Evolutionary conservation across 2,113 vertebrate genomes (phyloP).

Genomic region (Saccopteryx bilineata): DNA sequence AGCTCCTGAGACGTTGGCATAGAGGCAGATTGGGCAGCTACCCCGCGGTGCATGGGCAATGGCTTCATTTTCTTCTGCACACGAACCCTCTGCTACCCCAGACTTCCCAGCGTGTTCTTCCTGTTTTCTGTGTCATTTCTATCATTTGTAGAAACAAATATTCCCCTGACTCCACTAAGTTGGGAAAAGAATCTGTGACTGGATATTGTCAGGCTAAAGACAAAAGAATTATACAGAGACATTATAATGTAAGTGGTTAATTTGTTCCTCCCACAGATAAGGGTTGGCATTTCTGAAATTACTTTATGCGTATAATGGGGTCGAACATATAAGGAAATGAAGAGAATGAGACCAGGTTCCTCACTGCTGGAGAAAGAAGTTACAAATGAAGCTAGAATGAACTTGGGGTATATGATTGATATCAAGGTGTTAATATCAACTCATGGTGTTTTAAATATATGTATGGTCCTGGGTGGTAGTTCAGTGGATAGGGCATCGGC

Average conservation of each 20-base stretch:
- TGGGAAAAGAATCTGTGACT: background rate
- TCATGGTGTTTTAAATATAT: background rate
- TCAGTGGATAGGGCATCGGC: too few relatives aligned
- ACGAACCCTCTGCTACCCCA: too few relatives aligned
- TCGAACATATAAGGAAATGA: background rate
- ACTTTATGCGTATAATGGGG: background rate
- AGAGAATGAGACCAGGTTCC: background rate
- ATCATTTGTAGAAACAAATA: background rate
- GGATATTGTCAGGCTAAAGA: background rate
- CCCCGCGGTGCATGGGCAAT: background rate
- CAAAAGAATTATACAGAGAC: background rate
- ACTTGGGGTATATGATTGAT: background rate
- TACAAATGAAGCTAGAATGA: background rate
- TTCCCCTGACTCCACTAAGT: background rate
- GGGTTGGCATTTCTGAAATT: background rate
- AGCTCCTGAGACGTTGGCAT: background rate
- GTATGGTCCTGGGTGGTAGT: background rate
- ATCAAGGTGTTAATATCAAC: background rate
- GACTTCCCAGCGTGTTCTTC: background rate
- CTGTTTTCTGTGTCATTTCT: background rate
- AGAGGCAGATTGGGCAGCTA: background rate
- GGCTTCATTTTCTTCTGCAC: background rate
- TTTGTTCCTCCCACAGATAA: background rate
- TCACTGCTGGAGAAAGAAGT: background rate
- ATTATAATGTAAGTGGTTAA: accelerated